Percentiles rank a stretch among this genome's conserved stretches.
phyloP scores from a whole-genome alignment of 2,113 vertebrate genomes.

The Platycercus adscitus region DNA sequence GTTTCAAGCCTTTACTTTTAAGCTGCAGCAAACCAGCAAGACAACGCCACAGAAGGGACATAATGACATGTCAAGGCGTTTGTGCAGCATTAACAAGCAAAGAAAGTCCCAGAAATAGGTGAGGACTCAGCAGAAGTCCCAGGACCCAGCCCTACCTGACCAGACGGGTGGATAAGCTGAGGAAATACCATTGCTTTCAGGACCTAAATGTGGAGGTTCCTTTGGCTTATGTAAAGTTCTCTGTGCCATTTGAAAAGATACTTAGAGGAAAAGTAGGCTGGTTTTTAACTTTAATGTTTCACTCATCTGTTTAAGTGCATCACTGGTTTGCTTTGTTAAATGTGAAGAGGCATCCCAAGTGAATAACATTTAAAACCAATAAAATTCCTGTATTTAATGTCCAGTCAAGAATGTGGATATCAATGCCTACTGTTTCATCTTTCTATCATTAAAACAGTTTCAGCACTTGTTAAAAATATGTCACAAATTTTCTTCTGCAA shows the following conservation, averaged over 20 bases:
- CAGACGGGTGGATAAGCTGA: background rate
- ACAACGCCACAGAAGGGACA: background rate
- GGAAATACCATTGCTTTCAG: constrained; percentile 33
- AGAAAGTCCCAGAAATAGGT: background rate
- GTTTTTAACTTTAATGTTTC: constrained; percentile 69
- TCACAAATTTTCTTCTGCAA: background rate
- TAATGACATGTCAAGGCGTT: constrained; percentile 32
- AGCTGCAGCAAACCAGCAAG: background rate
- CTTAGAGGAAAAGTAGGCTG: constrained; percentile 10
- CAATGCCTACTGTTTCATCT: constrained; percentile 6
- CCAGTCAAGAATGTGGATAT: constrained; percentile 25
- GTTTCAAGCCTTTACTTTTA: constrained; percentile 30
- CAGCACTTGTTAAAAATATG: background rate
- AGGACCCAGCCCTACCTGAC: constrained; percentile 62
- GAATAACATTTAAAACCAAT: constrained; percentile 41
- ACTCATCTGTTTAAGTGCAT: constrained; percentile 44
- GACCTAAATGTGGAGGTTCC: constrained; percentile 40
- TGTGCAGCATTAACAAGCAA: background rate
- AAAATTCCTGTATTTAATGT: constrained; percentile 47
- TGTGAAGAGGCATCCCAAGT: constrained; percentile 43
- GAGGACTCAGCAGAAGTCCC: background rate
- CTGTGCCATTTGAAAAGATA: constrained; percentile 59
- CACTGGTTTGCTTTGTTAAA: constrained; percentile 61
- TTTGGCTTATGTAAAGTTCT: constrained; percentile 61
- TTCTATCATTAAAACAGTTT: background rate